phyloP scores from a whole-genome alignment of 2,888 invertebrate genomes.

The Calliscelio sp. region DNA sequence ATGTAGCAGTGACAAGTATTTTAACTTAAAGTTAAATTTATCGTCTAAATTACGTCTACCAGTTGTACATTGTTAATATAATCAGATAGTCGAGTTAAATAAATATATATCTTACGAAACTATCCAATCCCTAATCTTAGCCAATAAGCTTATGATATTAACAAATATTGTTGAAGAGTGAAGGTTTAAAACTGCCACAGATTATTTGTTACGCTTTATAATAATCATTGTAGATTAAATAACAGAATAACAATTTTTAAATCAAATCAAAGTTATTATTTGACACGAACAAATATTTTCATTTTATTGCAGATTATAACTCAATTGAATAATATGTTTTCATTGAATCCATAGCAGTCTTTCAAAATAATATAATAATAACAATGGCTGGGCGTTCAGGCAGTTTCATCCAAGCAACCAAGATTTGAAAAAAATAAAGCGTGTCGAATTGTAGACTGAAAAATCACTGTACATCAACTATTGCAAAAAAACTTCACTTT shows the following conservation, averaged over 20 bases:
- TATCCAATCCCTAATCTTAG: conserved; percentile 56
- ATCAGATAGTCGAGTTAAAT: conserved; percentile 17
- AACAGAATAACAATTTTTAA: no score
- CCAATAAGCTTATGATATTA: conserved; percentile 60
- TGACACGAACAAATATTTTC: no score
- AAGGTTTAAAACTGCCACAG: conserved; percentile 58
- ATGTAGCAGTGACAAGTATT: neutral
- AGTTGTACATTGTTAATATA: conserved; percentile 1
- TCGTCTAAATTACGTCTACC: conserved; percentile 19
- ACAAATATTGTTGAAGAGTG: conserved; percentile 51
- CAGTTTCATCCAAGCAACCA: conserved; percentile 69
- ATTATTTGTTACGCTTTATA: conserved; percentile 12
- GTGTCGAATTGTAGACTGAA: conserved; percentile 54
- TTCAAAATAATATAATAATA: conserved; percentile 57
- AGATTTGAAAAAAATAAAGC: conserved; percentile 64
- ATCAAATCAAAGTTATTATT: no score
- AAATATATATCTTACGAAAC: conserved; percentile 22
- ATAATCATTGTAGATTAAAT: no score
- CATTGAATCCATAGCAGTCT: conserved; percentile 61
- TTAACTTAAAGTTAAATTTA: neutral
- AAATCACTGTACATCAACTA: conserved; percentile 30
- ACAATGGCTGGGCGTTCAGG: conserved; percentile 67
- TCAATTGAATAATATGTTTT: no score
- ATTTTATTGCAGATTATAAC: no score
- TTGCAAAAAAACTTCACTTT: no score